phyloP scores from a whole-genome alignment of 1,140 invertebrate species.

The Carposina sasakii region DNA sequence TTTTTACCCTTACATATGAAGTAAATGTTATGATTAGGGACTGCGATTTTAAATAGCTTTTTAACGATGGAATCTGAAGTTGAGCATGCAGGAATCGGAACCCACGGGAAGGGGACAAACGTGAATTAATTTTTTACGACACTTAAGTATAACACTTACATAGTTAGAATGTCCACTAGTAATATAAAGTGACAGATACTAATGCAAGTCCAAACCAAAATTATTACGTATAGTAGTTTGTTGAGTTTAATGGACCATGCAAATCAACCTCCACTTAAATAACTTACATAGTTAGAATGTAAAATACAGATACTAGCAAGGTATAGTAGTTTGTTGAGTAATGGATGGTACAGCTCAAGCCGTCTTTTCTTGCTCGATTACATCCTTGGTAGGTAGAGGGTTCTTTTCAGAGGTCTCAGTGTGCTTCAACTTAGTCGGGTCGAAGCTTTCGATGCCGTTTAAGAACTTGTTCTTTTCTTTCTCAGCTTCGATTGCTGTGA shows the following conservation, averaged over 20 bases:
- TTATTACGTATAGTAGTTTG: too few species aligned
- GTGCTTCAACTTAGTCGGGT: conserved; percentile 88
- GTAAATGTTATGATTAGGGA: too few species aligned
- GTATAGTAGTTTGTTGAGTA: conserved; percentile 52
- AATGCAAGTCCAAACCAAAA: too few species aligned
- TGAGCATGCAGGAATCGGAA: too few species aligned
- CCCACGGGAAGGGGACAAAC: too few species aligned
- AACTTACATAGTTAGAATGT: conserved; percentile 61
- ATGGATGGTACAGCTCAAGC: conserved; percentile 64
- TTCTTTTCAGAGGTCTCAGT: conserved; percentile 93
- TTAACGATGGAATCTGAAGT: too few species aligned
- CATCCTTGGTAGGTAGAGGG: conserved; percentile 88
- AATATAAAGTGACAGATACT: too few species aligned
- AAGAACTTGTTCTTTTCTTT: conserved; percentile 90
- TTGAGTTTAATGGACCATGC: conserved; percentile 29
- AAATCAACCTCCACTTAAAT: conserved; percentile 38
- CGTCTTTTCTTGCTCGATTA: conserved; percentile 81
- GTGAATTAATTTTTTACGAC: too few species aligned
- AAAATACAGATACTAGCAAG: conserved; percentile 67
- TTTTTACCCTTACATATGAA: too few species aligned
- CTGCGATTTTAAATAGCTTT: too few species aligned
- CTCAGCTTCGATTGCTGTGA: conserved; percentile 87
- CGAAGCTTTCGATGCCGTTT: conserved; percentile 91
- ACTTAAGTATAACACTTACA: too few species aligned
- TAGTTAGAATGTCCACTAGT: too few species aligned